A percentile compares a stretch with the other conserved stretches of the same genome.
Conservation (phyloP, 2,113 vertebrate species). For the Hylia prasina region DNA sequence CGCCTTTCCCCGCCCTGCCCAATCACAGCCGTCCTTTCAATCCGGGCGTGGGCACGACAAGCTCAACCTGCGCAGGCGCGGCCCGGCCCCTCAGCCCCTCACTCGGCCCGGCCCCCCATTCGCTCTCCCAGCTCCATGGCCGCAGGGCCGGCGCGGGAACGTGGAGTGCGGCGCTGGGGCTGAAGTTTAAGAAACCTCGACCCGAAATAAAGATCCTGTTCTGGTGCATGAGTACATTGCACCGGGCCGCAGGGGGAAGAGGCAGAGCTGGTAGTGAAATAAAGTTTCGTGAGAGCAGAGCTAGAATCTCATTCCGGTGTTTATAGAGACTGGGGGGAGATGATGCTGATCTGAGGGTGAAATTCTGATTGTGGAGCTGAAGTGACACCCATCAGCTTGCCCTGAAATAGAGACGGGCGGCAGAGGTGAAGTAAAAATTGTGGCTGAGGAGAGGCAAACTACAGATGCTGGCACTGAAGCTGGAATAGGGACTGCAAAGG, state of each 20-base stretch:
- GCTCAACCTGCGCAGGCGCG: no score
- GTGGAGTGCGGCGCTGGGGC: no score
- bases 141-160: rapidly evolving
- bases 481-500: not conserved
- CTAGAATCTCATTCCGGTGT: no score
- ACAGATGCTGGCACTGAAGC: not conserved
- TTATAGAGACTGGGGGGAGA: not conserved
- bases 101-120: no score
- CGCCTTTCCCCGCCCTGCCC: no score
- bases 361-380: not conserved
- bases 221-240: not conserved
- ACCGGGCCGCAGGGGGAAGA: no score
- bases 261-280: not conserved
- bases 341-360: not conserved
- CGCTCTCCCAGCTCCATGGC: rapidly evolving
- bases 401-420: rapidly evolving
- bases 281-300: not conserved
- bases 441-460: not conserved
- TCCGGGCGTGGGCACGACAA: no score
- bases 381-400: not conserved
- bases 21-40: no score
- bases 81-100: no score
- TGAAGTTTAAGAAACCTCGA: not conserved
- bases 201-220: no score
- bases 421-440: not conserved